Base-by-base conservation (phyloP, 2,888 invertebrate species). In the Coenonympha arcania region DNA sequence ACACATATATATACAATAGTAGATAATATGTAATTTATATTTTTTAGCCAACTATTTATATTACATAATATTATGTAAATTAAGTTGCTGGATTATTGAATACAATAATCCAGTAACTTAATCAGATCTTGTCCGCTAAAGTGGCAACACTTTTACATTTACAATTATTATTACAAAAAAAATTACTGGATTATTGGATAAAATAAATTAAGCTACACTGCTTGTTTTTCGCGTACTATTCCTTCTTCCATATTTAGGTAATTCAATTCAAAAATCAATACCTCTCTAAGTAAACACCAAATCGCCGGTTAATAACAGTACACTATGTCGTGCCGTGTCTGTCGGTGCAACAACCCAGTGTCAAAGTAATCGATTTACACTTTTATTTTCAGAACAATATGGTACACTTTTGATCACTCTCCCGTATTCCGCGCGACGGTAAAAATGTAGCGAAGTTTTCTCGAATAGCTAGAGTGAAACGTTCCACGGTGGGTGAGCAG, bases 401-500 rank as follows among this genome's bases (percentile, higher is more conserved):
- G 66, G 76, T 70, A 51, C 56, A 69, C 64, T 70, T 70, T 73
- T 63, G 64, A 60, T 56, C 54, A 58, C 30, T 79, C 70, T 76
- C 18, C 22, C 22, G 26, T 5, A 22, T 34, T 71, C 69, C 70
- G 74, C 77, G 76, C 75, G 77, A 76, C 79, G 69, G 70, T 80
- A 78, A 81, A 79, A 81, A 84, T 82, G 82, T 79, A 71, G 72
- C 64, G 63, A 64, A 62, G 70, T 81, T 82, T 82, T 81, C 79
- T 69, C 68, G 74, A 85, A 85, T 85, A 84, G 74, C 84, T 85
- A 71, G 71, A 81, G 85, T 84, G 85, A 86, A 86, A 86, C 83
- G 79, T 70, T 69, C 59, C 63, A 81, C 81, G 83, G 68, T 83
- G 66, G 58, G 65, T 52, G 58, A 49, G 62, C 72, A 66, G 68